These are phyloP conservation scores for Homarus americanus DNA, from an alignment of 1,140 invertebrate species.

Conservation along the genomic window DNA sequence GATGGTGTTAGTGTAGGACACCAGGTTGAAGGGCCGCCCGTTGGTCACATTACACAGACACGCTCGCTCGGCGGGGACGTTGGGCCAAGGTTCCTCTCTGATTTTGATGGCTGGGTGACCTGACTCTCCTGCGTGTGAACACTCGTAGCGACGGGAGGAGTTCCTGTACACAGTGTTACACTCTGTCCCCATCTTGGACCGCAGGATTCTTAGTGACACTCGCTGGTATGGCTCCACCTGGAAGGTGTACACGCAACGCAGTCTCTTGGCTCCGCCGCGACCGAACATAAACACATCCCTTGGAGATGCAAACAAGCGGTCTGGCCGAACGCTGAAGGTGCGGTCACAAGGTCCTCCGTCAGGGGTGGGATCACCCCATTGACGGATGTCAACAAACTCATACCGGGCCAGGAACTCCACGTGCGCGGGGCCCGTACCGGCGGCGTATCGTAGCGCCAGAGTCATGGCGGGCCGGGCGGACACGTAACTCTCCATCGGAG, in stretches of 20 bases:
- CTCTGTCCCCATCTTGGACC: slow-evolving; percentile 68
- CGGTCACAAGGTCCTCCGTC: slow-evolving; percentile 70
- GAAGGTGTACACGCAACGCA: slow-evolving; percentile 71
- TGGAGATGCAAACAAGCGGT: slow-evolving; percentile 73
- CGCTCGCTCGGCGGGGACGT: slow-evolving; percentile 54
- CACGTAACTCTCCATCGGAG: slow-evolving; percentile 70
- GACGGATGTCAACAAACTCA: slow-evolving; percentile 70
- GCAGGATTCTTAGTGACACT: slow-evolving; percentile 63
- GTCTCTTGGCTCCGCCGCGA: slow-evolving; percentile 62
- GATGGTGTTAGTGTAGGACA: slow-evolving; percentile 69
- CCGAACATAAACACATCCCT: slow-evolving; percentile 73
- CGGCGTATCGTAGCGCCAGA: slow-evolving; percentile 64
- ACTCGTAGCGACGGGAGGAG: slow-evolving; percentile 68
- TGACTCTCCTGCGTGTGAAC: slow-evolving; percentile 60
- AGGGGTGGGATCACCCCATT: slow-evolving; percentile 64
- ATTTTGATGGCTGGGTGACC: slow-evolving; percentile 67
- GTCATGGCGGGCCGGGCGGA: slow-evolving; percentile 55
- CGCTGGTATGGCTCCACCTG: slow-evolving; percentile 61
- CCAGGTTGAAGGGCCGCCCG: slow-evolving; percentile 52
- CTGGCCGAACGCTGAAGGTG: slow-evolving; percentile 66
- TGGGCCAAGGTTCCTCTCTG: slow-evolving; percentile 64
- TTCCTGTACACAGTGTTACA: slow-evolving; percentile 67
- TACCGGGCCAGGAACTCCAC: slow-evolving; percentile 74
- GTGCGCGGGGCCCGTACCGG: slow-evolving; percentile 67
- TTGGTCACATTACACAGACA: slow-evolving; percentile 69